Conservation (phyloP, 2,797 vertebrate species). For the Denticeps clupeoides region DNA sequence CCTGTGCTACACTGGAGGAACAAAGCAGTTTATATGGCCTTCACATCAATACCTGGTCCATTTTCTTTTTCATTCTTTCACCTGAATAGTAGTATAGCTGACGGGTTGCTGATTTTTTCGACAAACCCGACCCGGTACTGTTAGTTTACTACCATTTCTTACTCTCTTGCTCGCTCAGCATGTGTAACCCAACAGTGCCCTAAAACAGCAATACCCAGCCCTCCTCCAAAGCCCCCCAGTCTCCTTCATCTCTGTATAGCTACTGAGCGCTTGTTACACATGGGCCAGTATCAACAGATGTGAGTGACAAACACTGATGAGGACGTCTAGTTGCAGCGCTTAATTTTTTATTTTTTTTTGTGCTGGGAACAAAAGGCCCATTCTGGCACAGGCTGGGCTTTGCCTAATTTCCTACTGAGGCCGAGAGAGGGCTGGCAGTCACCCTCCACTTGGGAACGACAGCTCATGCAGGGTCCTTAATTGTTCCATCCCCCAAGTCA, state of each 20-base stretch:
- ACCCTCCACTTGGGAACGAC: constrained; percentile 25
- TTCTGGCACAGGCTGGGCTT: constrained; percentile 15
- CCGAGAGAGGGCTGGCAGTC: constrained; percentile 17
- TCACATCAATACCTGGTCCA: no score
- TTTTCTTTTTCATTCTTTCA: no score
- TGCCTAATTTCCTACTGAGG: constrained; percentile 21
- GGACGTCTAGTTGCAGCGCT: constrained; percentile 11
- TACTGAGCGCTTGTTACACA: constrained; percentile 15
- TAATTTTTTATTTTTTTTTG: neutral
- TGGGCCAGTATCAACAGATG: constrained; percentile 8
- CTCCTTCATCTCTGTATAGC: neutral
- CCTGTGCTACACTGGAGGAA: constrained; percentile 3
- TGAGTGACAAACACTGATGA: constrained; percentile 8
- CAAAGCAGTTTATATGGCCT: no score
- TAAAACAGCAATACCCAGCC: no score
- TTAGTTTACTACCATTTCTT: no score
- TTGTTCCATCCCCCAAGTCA: constrained; percentile 27
- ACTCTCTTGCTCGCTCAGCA: no score
- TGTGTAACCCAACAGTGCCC: no score
- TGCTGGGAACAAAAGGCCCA: constrained; percentile 29
- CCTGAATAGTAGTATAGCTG: no score
- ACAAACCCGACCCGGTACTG: no score
- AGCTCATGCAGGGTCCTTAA: constrained; percentile 20
- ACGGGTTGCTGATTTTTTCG: no score
- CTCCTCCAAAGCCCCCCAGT: no score